These are phyloP conservation scores for Ichneumon xanthorius DNA, from an alignment of 2,888 invertebrate genomes.

Conservation along the genomic window DNA sequence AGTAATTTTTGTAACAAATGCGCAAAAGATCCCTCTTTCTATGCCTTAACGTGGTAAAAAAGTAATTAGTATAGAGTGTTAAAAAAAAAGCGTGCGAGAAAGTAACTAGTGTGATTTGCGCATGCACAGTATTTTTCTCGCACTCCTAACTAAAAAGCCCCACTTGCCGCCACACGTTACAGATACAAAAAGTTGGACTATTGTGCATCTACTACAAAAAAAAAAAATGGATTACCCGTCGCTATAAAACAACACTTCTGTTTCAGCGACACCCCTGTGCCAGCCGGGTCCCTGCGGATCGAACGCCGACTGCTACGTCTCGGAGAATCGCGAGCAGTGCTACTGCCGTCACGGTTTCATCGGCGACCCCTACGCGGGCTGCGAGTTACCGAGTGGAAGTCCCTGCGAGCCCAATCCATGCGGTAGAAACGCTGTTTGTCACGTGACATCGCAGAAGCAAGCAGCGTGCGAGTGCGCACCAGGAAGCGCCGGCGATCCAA, in stretches of 20 bases:
- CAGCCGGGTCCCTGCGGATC: slow-evolving; percentile 93
- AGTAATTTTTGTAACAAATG: too few relatives aligned
- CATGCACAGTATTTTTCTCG: too few relatives aligned
- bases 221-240: not conserved
- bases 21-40: not conserved
- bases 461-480: slow-evolving; percentile 91
- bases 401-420: slow-evolving; percentile 93
- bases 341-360: slow-evolving; percentile 91
- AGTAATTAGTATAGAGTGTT: too few relatives aligned
- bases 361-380: slow-evolving; percentile 93
- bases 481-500: slow-evolving; percentile 92
- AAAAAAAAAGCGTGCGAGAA: too few relatives aligned
- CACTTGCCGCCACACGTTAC: too few relatives aligned
- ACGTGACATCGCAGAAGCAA: slow-evolving; percentile 89
- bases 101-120: too few relatives aligned
- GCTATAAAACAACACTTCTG: slow-evolving; percentile 69
- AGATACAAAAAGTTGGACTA: too few relatives aligned
- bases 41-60: too few relatives aligned
- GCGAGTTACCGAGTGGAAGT: slow-evolving; percentile 88
- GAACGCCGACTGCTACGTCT: slow-evolving; percentile 94
- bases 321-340: slow-evolving; percentile 93
- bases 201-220: not conserved
- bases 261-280: slow-evolving; percentile 88
- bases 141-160: too few relatives aligned
- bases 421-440: slow-evolving; percentile 91